A percentile compares a stretch with the other conserved stretches of the same genome.
Conservation (phyloP, 2,888 invertebrate genomes). For the Archaeoteleia sp. region DNA sequence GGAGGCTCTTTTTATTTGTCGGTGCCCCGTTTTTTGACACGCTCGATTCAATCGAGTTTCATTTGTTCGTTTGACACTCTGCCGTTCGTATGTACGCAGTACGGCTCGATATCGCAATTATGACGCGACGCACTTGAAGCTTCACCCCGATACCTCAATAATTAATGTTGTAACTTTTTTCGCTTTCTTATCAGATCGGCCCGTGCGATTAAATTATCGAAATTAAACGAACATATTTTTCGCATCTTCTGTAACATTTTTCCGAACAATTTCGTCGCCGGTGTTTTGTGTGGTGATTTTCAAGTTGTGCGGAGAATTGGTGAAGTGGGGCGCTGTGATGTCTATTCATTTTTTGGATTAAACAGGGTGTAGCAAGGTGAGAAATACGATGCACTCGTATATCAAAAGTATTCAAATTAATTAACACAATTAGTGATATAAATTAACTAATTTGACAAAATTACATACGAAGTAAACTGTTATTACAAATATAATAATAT, state of each 20-base stretch:
- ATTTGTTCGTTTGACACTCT: slow-evolving; percentile 70
- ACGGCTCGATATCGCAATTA: slow-evolving; percentile 48
- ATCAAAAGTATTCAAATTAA: too few species aligned
- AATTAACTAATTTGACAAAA: too few species aligned
- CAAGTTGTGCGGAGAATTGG: slow-evolving; percentile 20
- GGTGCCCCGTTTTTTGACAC: slow-evolving; percentile 69
- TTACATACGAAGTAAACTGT: too few species aligned
- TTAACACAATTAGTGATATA: too few species aligned
- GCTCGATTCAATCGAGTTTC: slow-evolving; percentile 68
- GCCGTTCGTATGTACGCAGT: slow-evolving; percentile 51
- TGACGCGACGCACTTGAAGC: slow-evolving; percentile 50
- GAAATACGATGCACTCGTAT: slow-evolving; percentile 15
- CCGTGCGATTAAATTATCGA: too few species aligned
- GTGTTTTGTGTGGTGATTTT: slow-evolving; percentile 37
- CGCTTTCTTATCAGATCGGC: background rate
- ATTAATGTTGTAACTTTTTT: too few species aligned
- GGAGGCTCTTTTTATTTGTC: slow-evolving; percentile 63
- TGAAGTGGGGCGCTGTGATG: slow-evolving; percentile 57
- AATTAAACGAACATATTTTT: too few species aligned
- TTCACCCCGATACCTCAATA: too few species aligned
- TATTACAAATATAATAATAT: too few species aligned
- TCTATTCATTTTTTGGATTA: slow-evolving; percentile 58
- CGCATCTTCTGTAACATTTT: too few species aligned
- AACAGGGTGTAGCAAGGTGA: slow-evolving; percentile 54
- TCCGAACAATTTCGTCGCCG: too few species aligned